phyloP scores from a whole-genome alignment of 2,797 vertebrate genomes.

The Fistularia commersonii region DNA sequence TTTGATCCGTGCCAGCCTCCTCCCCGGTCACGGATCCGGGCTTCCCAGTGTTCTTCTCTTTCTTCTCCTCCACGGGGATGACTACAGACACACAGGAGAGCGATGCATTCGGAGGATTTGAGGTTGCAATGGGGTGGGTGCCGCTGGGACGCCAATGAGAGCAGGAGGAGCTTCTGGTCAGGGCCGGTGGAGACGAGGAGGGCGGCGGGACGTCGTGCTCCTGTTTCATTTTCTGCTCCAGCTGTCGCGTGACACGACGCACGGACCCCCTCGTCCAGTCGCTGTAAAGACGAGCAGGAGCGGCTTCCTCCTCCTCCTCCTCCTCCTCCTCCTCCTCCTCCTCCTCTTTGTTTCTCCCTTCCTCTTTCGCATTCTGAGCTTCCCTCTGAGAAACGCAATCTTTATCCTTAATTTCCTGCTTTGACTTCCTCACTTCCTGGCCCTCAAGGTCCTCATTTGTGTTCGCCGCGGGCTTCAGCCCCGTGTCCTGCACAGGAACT shows the following conservation, averaged over 20 bases:
- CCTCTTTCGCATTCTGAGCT: conserved; percentile 55
- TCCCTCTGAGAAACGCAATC: conserved; percentile 36
- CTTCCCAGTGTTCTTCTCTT: conserved; percentile 29
- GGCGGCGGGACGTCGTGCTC: conserved; percentile 73
- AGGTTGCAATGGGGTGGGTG: conserved; percentile 65
- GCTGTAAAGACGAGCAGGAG: conserved; percentile 39
- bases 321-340: conserved; percentile 23
- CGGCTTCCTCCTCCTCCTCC: background rate
- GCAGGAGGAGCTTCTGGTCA: conserved; percentile 31
- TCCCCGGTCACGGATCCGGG: conserved; percentile 11
- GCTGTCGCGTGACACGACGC: conserved; percentile 86
- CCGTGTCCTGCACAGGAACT: conserved; percentile 57
- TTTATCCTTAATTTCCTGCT: conserved; percentile 38
- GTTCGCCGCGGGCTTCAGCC: conserved; percentile 25
- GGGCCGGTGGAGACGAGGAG: conserved; percentile 45
- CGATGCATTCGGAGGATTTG: conserved; percentile 35
- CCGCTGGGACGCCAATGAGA: conserved; percentile 63
- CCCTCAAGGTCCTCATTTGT: conserved; percentile 21
- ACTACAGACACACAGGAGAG: conserved; percentile 1
- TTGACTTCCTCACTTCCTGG: conserved; percentile 38
- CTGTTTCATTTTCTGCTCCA: conserved; percentile 88
- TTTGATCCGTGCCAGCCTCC: conserved; percentile 3
- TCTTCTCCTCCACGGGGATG: conserved; percentile 27
- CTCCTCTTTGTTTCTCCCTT: conserved; percentile 56
- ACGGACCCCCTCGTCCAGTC: conserved; percentile 89